Percentiles rank a stretch among this genome's conserved stretches.
These are phyloP conservation scores for Bugulina stolonifera DNA, from an alignment of 2,888 invertebrate genomes.

Conservation along the genomic window DNA sequence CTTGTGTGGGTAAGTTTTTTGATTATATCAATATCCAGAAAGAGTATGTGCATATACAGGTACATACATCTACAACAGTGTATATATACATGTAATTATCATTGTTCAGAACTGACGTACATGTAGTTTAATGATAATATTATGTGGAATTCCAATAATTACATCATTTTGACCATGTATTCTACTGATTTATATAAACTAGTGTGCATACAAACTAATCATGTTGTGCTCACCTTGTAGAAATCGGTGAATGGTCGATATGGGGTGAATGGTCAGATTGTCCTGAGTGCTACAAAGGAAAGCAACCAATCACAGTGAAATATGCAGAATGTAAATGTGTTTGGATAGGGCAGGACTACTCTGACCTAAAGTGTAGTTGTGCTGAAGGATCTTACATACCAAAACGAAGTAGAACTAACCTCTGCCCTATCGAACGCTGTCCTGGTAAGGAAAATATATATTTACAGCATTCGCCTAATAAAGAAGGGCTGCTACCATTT, in stretches of 20 bases:
- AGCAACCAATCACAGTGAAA: neutral
- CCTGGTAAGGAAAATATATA: neutral
- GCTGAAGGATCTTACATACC: neutral
- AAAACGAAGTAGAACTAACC: neutral
- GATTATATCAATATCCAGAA: too few species aligned
- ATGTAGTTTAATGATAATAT: neutral
- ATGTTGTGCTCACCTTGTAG: too few species aligned
- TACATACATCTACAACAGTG: too few species aligned
- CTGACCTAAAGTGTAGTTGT: neutral
- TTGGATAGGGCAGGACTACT: neutral
- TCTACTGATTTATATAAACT: neutral
- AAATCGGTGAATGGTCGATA: neutral
- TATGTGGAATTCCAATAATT: neutral
- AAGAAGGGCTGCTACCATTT: too few species aligned
- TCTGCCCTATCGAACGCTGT: slow-evolving; percentile 10
- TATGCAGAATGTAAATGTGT: slow-evolving; percentile 2
- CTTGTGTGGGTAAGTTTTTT: too few species aligned
- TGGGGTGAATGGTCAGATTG: slow-evolving; percentile 20
- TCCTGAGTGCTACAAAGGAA: slow-evolving; percentile 8
- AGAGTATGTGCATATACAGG: too few species aligned
- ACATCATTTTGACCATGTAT: neutral
- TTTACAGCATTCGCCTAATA: too few species aligned
- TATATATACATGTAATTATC: too few species aligned
- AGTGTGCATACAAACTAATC: too few species aligned
- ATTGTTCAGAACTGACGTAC: too few species aligned